Evolutionary conservation across 2,113 vertebrate species (phyloP).

Genomic region (Micronycteris hirsuta): DNA sequence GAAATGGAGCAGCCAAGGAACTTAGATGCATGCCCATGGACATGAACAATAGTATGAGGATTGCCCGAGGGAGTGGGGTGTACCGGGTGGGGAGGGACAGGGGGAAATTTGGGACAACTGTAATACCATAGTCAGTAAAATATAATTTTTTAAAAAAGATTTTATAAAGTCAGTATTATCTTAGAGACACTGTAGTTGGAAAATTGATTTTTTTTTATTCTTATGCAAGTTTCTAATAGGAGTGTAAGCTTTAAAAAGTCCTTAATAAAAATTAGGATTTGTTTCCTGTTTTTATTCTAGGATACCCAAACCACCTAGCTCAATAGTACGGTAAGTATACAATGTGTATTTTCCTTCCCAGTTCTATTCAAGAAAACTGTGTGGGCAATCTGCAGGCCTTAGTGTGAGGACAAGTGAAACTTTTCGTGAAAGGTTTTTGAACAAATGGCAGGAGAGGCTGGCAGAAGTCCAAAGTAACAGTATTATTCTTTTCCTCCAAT

Average conservation of each 20-base stretch:
- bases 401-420: not conserved
- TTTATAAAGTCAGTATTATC: not conserved
- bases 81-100: too few relatives aligned
- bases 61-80: too few relatives aligned
- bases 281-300: slow-evolving; percentile 74
- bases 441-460: not conserved
- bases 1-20: too few relatives aligned
- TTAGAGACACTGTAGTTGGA: not conserved
- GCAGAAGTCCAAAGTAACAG: not conserved
- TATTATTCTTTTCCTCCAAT: not conserved
- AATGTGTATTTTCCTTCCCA: not conserved
- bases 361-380: not conserved
- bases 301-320: slow-evolving; percentile 82
- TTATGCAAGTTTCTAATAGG: slow-evolving; percentile 8
- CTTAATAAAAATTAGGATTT: slow-evolving; percentile 45
- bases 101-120: too few relatives aligned
- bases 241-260: not conserved
- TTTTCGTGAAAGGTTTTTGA: not conserved
- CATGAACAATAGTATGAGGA: too few relatives aligned
- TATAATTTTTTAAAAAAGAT: too few relatives aligned
- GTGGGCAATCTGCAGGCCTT: not conserved
- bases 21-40: too few relatives aligned
- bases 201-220: not conserved
- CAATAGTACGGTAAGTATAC: slow-evolving; percentile 81
- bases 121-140: too few relatives aligned